phyloP scores from a whole-genome alignment of 2,888 invertebrate species.

The Netelia virgata region DNA sequence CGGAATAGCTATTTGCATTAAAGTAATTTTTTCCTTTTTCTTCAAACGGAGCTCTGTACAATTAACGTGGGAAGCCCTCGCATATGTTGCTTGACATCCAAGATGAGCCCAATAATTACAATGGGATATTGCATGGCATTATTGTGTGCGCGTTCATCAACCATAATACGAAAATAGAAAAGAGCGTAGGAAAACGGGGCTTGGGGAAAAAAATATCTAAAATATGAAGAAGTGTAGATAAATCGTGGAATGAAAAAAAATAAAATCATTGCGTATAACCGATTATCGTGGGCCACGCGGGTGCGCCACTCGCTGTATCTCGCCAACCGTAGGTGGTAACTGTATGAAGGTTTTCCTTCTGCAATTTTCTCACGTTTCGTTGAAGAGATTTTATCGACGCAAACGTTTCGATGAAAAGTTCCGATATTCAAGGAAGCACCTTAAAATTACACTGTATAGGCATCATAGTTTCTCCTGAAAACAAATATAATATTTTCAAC shows the following conservation, averaged over 20 bases:
- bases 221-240: conserved; percentile 38
- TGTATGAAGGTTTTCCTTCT: no score
- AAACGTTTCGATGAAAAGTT: no score
- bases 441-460: no score
- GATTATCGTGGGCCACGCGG: conserved; percentile 45
- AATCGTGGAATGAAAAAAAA: conserved; percentile 30
- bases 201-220: conserved; percentile 71
- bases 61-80: conserved; percentile 53
- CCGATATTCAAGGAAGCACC: no score
- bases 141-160: conserved; percentile 43
- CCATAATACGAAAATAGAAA: conserved; percentile 70
- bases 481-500: no score
- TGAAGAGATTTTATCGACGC: no score
- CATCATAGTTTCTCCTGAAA: no score
- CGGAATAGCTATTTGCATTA: conserved; percentile 28
- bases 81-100: neutral
- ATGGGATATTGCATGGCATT: conserved; percentile 19
- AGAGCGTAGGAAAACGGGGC: conserved; percentile 81
- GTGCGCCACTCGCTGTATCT: conserved; percentile 35
- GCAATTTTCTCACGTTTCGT: no score
- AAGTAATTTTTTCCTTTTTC: conserved; percentile 4
- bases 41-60: conserved; percentile 25
- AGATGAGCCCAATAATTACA: conserved; percentile 21
- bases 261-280: conserved; percentile 44
- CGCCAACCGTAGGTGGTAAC: conserved; percentile 63